Percentiles rank a stretch among this genome's conserved stretches.
These are phyloP conservation scores for Machimus rusticus DNA, from an alignment of 2,888 invertebrate species.

Conservation along the genomic window DNA sequence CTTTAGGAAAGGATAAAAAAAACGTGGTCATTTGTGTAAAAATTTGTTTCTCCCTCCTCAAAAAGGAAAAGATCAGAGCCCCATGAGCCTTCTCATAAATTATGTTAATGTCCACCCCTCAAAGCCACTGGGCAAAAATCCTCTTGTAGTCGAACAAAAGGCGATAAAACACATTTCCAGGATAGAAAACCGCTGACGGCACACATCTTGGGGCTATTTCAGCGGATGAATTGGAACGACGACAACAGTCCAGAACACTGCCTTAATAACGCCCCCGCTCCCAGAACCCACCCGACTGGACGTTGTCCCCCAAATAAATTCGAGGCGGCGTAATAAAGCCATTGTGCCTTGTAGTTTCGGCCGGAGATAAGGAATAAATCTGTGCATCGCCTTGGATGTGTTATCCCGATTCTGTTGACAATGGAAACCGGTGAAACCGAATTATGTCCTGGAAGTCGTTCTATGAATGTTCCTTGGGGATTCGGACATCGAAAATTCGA, in stretches of 20 bases:
- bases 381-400: conserved; percentile 33
- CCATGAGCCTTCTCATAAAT: conserved; percentile 32
- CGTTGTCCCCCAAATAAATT: conserved; percentile 17
- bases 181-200: conserved; percentile 36
- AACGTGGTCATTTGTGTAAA: neutral
- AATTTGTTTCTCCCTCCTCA: neutral
- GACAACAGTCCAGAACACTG: conserved; percentile 24
- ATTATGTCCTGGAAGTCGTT: conserved; percentile 21
- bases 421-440: conserved; percentile 22
- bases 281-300: neutral
- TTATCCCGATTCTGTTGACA: neutral
- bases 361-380: conserved; percentile 43
- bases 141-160: conserved; percentile 39
- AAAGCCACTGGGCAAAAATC: conserved; percentile 32
- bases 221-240: conserved; percentile 16
- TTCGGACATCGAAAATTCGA: neutral
- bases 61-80: neutral
- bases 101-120: conserved; percentile 43
- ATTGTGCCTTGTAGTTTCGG: conserved; percentile 34
- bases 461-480: neutral
- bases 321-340: conserved; percentile 31
- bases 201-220: conserved; percentile 38
- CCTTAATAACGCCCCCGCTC: neutral
- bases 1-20: neutral
- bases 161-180: conserved; percentile 40